Conservation (phyloP, 2,888 invertebrate genomes). For the Lissocephala sabroskyi region DNA sequence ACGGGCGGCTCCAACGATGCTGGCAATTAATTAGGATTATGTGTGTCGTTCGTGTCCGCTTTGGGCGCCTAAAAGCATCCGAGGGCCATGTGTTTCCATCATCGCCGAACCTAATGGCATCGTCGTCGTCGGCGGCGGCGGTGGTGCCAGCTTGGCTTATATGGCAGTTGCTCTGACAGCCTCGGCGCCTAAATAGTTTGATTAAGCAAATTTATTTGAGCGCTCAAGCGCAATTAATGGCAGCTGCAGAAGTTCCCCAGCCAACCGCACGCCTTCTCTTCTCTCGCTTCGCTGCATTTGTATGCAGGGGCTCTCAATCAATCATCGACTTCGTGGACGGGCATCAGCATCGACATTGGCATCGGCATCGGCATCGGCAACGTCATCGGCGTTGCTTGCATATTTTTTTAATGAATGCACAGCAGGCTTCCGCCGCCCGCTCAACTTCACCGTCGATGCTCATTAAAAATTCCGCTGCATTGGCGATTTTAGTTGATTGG, state of each 20-base stretch:
- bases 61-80: slow-evolving; percentile 39
- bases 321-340: no score
- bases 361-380: no score
- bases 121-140: slow-evolving; percentile 5
- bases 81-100: no score
- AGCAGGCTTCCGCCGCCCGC: slow-evolving; percentile 7
- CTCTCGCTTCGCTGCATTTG: slow-evolving; percentile 9
- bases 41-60: slow-evolving; percentile 36
- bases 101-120: no score
- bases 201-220: slow-evolving; percentile 56
- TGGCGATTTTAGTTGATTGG: slow-evolving; percentile 11
- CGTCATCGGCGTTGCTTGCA: slow-evolving; percentile 39
- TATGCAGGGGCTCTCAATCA: slow-evolving; percentile 32
- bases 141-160: slow-evolving; percentile 48
- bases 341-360: no score
- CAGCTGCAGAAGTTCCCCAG: slow-evolving; percentile 11
- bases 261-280: background rate
- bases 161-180: slow-evolving; percentile 39
- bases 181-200: slow-evolving; percentile 52
- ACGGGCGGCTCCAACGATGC: slow-evolving; percentile 20
- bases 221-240: slow-evolving; percentile 42
- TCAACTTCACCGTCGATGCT: slow-evolving; percentile 20
- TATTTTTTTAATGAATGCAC: slow-evolving; percentile 40
- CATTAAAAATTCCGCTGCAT: slow-evolving; percentile 37
- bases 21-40: slow-evolving; percentile 66